These are phyloP conservation scores for Plumapathes pennacea DNA, from an alignment of 92 coral and sea anemone genomes.

Conservation along the genomic window DNA sequence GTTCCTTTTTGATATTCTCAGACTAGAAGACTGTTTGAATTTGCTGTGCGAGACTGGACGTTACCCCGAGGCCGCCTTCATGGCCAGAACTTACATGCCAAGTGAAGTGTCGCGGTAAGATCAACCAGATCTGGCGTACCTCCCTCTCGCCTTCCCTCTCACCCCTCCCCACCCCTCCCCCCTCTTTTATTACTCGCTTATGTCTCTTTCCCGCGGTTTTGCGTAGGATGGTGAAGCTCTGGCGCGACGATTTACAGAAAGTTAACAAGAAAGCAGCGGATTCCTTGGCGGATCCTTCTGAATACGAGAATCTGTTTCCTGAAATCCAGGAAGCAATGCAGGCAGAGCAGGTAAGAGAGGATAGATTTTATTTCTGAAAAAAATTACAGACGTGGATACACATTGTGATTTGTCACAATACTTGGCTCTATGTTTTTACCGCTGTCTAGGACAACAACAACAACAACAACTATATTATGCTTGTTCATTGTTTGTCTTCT, in stretches of 20 bases:
- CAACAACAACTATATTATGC: no score
- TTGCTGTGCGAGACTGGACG: conserved; percentile 91
- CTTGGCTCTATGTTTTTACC: no score
- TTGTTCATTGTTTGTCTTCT: not conserved
- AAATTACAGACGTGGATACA: no score
- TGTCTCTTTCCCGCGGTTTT: no score
- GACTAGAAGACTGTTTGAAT: conserved; percentile 88
- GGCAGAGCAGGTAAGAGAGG: conserved; percentile 79
- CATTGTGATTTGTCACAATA: no score
- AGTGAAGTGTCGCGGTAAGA: conserved; percentile 91
- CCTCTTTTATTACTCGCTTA: not conserved
- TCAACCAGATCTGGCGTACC: no score
- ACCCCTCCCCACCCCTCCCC: not conserved
- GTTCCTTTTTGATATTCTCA: conserved; percentile 5
- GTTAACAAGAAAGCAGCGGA: conserved; percentile 95
- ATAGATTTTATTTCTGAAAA: no score
- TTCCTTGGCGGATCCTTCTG: conserved; percentile 94
- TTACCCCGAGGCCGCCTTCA: conserved; percentile 93
- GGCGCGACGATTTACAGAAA: conserved; percentile 87
- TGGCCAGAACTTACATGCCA: conserved; percentile 94
- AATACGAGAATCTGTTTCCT: conserved; percentile 94
- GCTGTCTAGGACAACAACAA: no score
- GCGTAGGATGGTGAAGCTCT: conserved; percentile 74
- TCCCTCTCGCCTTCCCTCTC: no score
- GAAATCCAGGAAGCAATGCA: conserved; percentile 93